Base-by-base conservation (phyloP, 2,888 invertebrate genomes). In the Anoncus sp. region DNA sequence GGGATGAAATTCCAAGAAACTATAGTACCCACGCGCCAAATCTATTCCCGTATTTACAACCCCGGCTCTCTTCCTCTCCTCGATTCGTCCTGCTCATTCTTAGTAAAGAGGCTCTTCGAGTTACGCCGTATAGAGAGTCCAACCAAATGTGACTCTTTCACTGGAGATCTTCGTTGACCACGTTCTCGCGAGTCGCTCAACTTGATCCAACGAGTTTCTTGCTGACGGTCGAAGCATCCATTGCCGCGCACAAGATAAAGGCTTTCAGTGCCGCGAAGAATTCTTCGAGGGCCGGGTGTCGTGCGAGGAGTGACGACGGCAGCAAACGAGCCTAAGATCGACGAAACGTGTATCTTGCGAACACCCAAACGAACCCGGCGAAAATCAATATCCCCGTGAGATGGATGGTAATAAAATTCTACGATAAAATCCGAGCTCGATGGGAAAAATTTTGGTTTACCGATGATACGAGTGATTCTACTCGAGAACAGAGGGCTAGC, bases 1-100 rank as follows among this genome's bases (percentile, higher is more conserved):
- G 45, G 51, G 51, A 49, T 49, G 57, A 60, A 78, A 74, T 74
- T 60, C 74, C 74, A 70, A 77, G 74, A 63, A 55, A 69, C 60
- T 53, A 40, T 18, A 45, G 60, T 45, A 59, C 38, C 35, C 57
- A 16, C 43, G 12, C 43, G 12, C 22, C 27, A 35, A 40, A 49
- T 70, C 60, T 51, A 35, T 38, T 40, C 51, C 20, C 47, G 35
- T 40, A 51, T 60, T 51, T 59, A 38, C 43, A 45, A 53, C 38
- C 40, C 7, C 16, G n/a, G n/a, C 22, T 31, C 57, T 57, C 40
- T 24, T 45, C 14, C 63, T 40, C 18, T 45, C 45, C 22, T 43
- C 49, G 10, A 12, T 18, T 75, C 55, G 27, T 51, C 43, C 38
- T 51, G 40, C 57, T 67, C 40, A 12, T 22, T 27, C 53, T 1